Base-by-base conservation (phyloP, 1,140 invertebrate species). In the Euwallacea fornicatus region DNA sequence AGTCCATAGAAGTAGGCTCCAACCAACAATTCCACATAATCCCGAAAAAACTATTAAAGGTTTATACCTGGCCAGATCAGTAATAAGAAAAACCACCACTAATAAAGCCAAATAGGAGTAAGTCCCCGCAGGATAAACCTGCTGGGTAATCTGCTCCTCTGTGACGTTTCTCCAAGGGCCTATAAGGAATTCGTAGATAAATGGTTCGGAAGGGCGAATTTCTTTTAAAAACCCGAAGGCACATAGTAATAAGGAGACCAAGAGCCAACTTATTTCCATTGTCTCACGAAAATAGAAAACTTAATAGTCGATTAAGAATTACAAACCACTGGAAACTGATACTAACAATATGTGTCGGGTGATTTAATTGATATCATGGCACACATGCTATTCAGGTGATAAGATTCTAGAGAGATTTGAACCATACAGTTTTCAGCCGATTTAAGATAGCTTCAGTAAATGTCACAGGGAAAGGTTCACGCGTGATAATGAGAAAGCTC, bases 21-120 rank as follows among this genome's bases (percentile, higher is more conserved):
- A 93, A 16, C 91, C 87, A 15, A 83, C 82, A 33, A 93, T 86
- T 13, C 90, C 92, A 62, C 86, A 84, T 9, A 88, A 72, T 16
- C 87, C 91, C 74, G 91, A 88, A 55, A 93, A 78, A 33, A 96
- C 85, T 42, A 97, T 93, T 0, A 96, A 83, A 6, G 92, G 91
- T 79, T 97, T 96, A 79, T 97, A 97, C 72, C 91, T 82, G 16
- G 91, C 75, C 72, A 91, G 86, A 82, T 94, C 93, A 0, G 92
- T 94, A 15, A 94, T 82, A 0, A 95, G 79, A 78, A 95, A 93
- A 8, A 93, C 86, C n/a, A 92, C 75, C 42, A 93, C 79, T 11
- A 93, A 80, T 53, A 88, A 86, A 6, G 86, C 83, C 66, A 94
- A 79, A 77, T 91, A 89, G 9, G 88, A 86, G 80, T 95, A 95